Conservation (phyloP, 2,113 vertebrate species). For the Myrmophylax atrothorax region DNA sequence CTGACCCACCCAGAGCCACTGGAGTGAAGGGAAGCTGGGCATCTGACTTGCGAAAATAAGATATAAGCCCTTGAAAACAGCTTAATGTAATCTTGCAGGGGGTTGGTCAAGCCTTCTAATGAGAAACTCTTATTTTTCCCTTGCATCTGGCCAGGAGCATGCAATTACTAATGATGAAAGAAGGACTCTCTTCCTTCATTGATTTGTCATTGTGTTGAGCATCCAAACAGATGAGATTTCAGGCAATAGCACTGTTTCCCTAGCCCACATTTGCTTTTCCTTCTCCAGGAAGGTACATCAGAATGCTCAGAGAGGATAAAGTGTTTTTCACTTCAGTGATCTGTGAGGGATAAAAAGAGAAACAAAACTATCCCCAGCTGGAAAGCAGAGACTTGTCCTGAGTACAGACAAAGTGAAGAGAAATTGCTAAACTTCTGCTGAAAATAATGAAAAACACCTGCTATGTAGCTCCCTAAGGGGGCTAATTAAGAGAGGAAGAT, state of each 20-base stretch:
- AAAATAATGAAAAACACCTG: constrained; percentile 40
- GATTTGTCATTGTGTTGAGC: neutral
- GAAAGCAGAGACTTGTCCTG: constrained; percentile 27
- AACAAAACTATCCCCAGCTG: constrained; percentile 12
- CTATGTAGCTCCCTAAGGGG: neutral
- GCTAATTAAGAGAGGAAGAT: constrained; percentile 36
- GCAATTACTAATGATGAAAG: neutral
- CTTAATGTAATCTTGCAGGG: neutral
- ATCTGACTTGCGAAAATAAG: constrained; percentile 36
- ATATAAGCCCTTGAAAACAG: constrained; percentile 21
- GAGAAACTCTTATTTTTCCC: neutral
- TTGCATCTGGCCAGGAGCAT: neutral
- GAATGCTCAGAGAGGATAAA: neutral
- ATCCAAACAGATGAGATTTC: neutral
- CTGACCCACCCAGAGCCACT: neutral
- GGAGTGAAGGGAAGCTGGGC: neutral
- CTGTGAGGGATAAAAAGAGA: neutral
- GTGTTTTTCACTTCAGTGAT: neutral
- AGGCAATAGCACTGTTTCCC: neutral
- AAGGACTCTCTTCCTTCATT: neutral
- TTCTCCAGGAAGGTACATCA: neutral
- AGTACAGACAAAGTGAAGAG: neutral
- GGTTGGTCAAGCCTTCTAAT: neutral
- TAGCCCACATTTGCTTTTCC: neutral
- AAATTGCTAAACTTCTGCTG: constrained; percentile 27